phyloP scores from a whole-genome alignment of 2,888 invertebrate genomes.

The Magallana nippona region DNA sequence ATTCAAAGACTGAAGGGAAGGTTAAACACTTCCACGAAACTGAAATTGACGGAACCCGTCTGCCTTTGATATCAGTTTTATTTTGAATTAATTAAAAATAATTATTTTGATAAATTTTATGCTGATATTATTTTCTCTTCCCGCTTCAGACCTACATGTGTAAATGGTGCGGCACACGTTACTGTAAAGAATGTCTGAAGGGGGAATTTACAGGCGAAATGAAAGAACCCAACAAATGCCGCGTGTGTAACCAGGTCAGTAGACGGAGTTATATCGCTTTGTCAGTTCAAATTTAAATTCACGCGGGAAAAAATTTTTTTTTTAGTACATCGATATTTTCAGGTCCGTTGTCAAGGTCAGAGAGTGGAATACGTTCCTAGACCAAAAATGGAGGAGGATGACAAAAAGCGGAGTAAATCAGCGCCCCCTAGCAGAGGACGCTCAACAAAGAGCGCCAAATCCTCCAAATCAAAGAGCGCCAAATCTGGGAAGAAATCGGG shows the following conservation, averaged over 20 bases:
- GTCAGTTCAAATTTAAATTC: background rate
- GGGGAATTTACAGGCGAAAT: conserved; percentile 76
- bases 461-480: conserved; percentile 56
- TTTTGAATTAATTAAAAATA: too few relatives aligned
- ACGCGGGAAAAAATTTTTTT: background rate
- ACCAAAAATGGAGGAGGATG: conserved; percentile 61
- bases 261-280: background rate
- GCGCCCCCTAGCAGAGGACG: conserved; percentile 51
- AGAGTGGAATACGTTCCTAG: conserved; percentile 73
- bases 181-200: conserved; percentile 75
- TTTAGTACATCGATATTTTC: conserved; percentile 38
- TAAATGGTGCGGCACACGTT: conserved; percentile 79
- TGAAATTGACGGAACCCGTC: background rate
- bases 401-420: conserved; percentile 56
- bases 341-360: conserved; percentile 76
- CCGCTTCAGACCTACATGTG: conserved; percentile 78
- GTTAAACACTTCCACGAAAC: background rate
- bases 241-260: conserved; percentile 75
- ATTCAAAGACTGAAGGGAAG: too few relatives aligned
- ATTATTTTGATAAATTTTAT: background rate
- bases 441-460: conserved; percentile 51
- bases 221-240: conserved; percentile 73
- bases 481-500: conserved; percentile 60
- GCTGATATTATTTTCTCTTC: background rate
- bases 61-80: too few relatives aligned